Evolutionary conservation across 2,797 vertebrate genomes (phyloP).

Genomic region (Cirrhinus mrigala): DNA sequence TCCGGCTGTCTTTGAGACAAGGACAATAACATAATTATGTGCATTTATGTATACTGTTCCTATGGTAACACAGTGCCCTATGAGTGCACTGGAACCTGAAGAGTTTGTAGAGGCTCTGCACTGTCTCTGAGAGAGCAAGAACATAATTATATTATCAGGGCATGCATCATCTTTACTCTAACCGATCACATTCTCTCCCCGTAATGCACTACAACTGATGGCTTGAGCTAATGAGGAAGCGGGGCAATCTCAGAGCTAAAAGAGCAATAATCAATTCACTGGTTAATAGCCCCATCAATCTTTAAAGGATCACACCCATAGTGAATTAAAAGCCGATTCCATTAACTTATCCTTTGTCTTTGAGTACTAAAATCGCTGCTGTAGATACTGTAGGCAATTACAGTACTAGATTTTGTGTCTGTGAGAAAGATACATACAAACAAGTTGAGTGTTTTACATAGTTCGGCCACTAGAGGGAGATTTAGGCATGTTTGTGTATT

Average conservation of each 20-base stretch:
- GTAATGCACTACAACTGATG: constrained; percentile 25
- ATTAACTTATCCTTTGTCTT: constrained; percentile 23
- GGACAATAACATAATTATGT: constrained; percentile 57
- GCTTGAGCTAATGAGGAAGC: constrained; percentile 14
- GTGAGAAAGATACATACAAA: background rate
- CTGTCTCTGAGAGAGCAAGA: constrained; percentile 26
- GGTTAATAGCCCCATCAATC: constrained; percentile 33
- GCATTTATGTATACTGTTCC: constrained; percentile 70
- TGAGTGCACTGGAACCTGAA: constrained; percentile 49
- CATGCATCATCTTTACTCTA: constrained; percentile 5
- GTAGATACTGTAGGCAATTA: constrained; percentile 14
- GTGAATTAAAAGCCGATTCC: constrained; percentile 15
- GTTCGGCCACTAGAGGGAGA: constrained; percentile 47
- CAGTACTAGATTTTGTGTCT: background rate
- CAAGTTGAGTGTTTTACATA: background rate
- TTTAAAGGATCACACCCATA: constrained; percentile 25
- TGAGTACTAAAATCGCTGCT: background rate
- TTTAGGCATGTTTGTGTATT: background rate
- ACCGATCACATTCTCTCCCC: background rate
- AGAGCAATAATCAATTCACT: constrained; percentile 36
- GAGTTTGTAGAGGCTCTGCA: constrained; percentile 19
- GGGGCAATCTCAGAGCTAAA: constrained; percentile 3
- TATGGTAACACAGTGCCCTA: constrained; percentile 67
- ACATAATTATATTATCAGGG: constrained; percentile 9
- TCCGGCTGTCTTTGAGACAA: constrained; percentile 23